These are phyloP conservation scores for Pitta sordida DNA, from an alignment of 2,113 vertebrate genomes.

Conservation along the genomic window DNA sequence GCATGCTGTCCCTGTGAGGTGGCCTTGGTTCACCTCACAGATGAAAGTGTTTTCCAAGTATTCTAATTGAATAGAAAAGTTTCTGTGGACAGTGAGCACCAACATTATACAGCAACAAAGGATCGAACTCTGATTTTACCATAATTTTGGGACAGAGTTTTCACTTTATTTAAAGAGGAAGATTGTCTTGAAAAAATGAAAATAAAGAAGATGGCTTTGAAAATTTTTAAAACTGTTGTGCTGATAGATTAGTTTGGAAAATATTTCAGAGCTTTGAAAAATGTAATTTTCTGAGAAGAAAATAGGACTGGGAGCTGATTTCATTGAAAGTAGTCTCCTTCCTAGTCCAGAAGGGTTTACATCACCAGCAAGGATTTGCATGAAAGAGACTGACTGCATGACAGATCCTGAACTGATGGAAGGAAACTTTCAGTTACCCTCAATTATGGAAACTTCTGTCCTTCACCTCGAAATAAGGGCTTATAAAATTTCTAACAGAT, in stretches of 20 bases:
- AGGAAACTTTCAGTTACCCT: neutral
- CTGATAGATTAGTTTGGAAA: neutral
- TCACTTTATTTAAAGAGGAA: neutral
- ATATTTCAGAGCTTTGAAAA: neutral
- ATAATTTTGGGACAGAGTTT: neutral
- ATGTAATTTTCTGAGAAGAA: neutral
- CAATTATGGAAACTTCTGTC: neutral
- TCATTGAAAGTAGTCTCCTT: neutral
- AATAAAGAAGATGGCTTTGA: neutral
- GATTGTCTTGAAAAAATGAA: neutral
- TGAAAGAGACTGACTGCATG: neutral
- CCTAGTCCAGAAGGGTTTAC: no score
- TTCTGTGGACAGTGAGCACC: neutral
- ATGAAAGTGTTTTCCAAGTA: neutral
- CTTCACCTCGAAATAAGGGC: neutral
- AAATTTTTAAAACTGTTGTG: neutral
- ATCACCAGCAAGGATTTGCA: neutral
- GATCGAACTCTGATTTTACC: neutral
- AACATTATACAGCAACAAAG: neutral
- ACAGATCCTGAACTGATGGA: neutral
- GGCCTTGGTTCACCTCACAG: constrained; percentile 24
- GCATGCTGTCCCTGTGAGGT: neutral
- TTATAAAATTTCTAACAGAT: neutral
- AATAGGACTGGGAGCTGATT: neutral
- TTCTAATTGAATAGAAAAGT: neutral